Conservation (phyloP, 2,797 vertebrate species). For the Catamblyrhynchus diadema region DNA sequence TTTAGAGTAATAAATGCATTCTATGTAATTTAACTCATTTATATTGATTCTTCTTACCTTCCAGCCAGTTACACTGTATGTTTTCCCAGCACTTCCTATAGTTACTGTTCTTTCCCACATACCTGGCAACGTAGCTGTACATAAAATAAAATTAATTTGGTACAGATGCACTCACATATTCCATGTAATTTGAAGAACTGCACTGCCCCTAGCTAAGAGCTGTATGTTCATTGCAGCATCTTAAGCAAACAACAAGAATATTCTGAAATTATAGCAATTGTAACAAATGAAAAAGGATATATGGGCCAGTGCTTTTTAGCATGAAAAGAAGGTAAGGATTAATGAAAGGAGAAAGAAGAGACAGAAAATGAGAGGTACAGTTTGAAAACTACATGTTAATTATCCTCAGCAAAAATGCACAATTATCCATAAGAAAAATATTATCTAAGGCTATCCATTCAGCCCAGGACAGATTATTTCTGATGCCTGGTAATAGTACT, state of each 20-base stretch:
- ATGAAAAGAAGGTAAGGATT: neutral
- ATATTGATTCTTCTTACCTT: constrained; percentile 79
- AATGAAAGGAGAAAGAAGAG: neutral
- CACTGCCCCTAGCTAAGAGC: neutral
- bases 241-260: neutral
- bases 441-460: neutral
- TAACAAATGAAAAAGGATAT: neutral
- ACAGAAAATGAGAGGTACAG: neutral
- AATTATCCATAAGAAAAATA: neutral
- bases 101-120: constrained; percentile 98
- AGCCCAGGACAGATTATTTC: neutral
- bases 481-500: neutral
- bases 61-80: constrained; percentile 95
- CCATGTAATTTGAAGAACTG: neutral
- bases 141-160: constrained; percentile 8
- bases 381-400: neutral
- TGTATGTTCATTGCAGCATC: neutral
- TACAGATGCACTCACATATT: neutral
- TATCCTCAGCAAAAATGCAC: neutral
- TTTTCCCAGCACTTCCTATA: constrained; percentile 92
- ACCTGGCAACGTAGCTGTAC: constrained; percentile 87
- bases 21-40: neutral
- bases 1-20: neutral
- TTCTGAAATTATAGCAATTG: neutral
- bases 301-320: neutral